Evolutionary conservation across 2,888 invertebrate genomes (phyloP).

Genomic region (Drosophila putrida): DNA sequence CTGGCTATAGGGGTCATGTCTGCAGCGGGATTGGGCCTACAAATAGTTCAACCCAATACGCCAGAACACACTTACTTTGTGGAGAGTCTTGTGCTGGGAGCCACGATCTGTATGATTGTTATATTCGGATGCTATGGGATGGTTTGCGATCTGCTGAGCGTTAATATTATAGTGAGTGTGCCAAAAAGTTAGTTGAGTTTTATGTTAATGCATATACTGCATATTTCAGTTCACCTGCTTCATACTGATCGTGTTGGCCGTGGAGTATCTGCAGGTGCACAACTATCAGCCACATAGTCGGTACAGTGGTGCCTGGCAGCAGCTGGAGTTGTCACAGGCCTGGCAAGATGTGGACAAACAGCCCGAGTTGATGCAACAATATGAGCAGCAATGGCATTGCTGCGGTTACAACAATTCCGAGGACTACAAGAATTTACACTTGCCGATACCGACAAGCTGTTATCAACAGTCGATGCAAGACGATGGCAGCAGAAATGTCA

Average conservation of each 20-base stretch:
- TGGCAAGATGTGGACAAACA: constrained; percentile 68
- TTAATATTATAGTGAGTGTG: constrained; percentile 74
- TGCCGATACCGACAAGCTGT: constrained; percentile 73
- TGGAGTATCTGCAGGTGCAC: constrained; percentile 78
- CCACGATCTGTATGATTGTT: constrained; percentile 77
- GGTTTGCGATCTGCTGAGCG: constrained; percentile 72
- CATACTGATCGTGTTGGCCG: constrained; percentile 70
- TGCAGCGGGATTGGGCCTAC: constrained; percentile 70
- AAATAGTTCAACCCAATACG: constrained; percentile 73
- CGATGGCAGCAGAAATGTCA: constrained; percentile 9
- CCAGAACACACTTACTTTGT: constrained; percentile 81
- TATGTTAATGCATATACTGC: background rate
- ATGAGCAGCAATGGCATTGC: constrained; percentile 69
- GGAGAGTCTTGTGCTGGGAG: constrained; percentile 76
- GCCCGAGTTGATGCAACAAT: constrained; percentile 66
- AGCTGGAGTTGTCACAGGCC: constrained; percentile 65
- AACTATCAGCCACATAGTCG: constrained; percentile 68
- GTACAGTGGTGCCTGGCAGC: constrained; percentile 61
- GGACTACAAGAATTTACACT: constrained; percentile 69
- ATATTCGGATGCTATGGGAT: constrained; percentile 80
- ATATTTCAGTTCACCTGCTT: constrained; percentile 73
- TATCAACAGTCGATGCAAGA: constrained; percentile 49
- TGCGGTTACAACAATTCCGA: constrained; percentile 70
- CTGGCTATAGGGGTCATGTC: constrained; percentile 73
- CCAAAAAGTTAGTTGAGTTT: background rate